Evolutionary conservation across 2,797 vertebrate species (phyloP).

Genomic region (Malacoctenus gilli): DNA sequence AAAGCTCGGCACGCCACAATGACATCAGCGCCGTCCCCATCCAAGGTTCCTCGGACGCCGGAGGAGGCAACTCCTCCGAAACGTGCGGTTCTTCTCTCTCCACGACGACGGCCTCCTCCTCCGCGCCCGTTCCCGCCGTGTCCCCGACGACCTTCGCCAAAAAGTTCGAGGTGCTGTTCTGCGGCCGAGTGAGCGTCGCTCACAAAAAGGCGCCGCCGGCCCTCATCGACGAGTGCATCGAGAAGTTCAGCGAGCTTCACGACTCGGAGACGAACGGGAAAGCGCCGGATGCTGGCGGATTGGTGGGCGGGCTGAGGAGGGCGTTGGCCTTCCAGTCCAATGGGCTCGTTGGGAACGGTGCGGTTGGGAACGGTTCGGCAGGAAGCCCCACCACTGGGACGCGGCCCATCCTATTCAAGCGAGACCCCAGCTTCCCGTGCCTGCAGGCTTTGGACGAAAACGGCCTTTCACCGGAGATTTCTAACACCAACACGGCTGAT

Average conservation of each 20-base stretch:
- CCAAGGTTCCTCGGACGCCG: slow-evolving; percentile 63
- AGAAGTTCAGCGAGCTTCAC: slow-evolving; percentile 88
- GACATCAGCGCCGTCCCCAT: slow-evolving; percentile 78
- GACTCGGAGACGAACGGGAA: slow-evolving; percentile 45
- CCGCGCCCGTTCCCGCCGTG: slow-evolving; percentile 62
- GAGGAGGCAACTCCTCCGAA: slow-evolving; percentile 55
- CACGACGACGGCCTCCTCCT: slow-evolving; percentile 78
- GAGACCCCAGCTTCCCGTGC: slow-evolving; percentile 84
- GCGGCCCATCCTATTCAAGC: slow-evolving; percentile 82
- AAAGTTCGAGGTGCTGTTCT: slow-evolving; percentile 97
- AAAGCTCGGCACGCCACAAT: slow-evolving; percentile 89
- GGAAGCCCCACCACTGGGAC: slow-evolving; percentile 55
- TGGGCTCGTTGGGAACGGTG: slow-evolving; percentile 48
- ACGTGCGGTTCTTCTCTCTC: slow-evolving; percentile 59
- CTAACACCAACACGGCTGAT: slow-evolving; percentile 78
- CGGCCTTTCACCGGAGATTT: slow-evolving; percentile 86
- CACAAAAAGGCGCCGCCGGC: slow-evolving; percentile 95
- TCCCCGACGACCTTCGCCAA: slow-evolving; percentile 90
- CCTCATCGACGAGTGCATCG: slow-evolving; percentile 96
- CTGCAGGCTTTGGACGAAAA: slow-evolving; percentile 88
- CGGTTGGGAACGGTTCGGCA: slow-evolving; percentile 47
- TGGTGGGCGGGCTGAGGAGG: slow-evolving; percentile 73
- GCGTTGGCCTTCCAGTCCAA: slow-evolving; percentile 80
- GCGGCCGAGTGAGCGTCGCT: slow-evolving; percentile 91
- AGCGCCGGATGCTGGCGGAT: slow-evolving; percentile 40